These are phyloP conservation scores for Sternarchorhynchus goeldii DNA, from an alignment of 2,797 vertebrate genomes.

Conservation along the genomic window DNA sequence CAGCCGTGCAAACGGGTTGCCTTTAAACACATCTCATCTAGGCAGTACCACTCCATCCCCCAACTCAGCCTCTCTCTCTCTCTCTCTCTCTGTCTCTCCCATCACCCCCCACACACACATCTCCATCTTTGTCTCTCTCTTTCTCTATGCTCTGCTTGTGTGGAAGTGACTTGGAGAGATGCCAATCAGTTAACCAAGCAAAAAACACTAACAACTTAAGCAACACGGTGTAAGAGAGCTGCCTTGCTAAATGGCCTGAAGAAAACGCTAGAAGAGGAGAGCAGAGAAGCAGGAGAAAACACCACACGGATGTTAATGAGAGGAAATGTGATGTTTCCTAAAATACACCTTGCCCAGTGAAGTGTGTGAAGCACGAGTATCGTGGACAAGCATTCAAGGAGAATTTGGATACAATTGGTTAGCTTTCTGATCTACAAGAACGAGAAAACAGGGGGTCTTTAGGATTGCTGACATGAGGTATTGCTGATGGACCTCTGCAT, in stretches of 20 bases:
- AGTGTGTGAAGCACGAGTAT: not conserved
- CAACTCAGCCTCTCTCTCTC: not conserved
- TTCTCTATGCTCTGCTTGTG: not conserved
- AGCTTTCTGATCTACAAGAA: no score
- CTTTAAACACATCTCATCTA: conserved; percentile 74
- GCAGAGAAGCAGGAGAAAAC: not conserved
- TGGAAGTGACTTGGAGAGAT: conserved; percentile 16
- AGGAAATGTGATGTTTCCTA: conserved; percentile 1
- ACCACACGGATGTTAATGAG: not conserved
- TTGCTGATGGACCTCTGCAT: not conserved
- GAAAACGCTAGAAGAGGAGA: conserved; percentile 8
- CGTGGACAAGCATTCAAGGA: no score
- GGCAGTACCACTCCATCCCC: conserved; percentile 56
- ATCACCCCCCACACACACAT: conserved; percentile 10
- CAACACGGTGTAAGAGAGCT: conserved; percentile 1
- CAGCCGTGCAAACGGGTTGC: conserved; percentile 77
- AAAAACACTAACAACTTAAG: conserved; percentile 25
- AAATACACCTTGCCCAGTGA: conserved; percentile 9
- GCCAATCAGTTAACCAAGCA: conserved; percentile 28
- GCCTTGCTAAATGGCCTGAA: conserved; percentile 24
- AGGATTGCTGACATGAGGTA: no score
- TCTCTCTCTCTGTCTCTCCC: conserved; percentile 39
- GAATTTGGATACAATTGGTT: no score
- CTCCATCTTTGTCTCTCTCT: conserved; percentile 17
- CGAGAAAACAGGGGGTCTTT: no score